Evolutionary conservation across 2,113 vertebrate genomes (phyloP), one percentile per base, ranked within the genome.

Genomic region (Helogale parvula): DNA sequence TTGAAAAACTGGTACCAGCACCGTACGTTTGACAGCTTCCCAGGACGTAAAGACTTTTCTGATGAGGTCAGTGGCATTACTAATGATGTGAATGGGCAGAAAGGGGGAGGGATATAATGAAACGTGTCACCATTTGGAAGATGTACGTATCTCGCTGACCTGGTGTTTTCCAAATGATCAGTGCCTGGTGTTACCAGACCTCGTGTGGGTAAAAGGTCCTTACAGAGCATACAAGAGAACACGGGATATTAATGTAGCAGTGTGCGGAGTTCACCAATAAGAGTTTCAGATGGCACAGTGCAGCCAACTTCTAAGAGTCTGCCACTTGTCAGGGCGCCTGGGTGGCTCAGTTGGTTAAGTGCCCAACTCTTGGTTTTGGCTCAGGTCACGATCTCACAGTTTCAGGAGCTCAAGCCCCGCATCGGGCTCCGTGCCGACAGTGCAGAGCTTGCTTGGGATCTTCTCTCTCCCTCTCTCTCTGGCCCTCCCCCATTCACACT

Each of bases 11-110:
- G 84, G 31, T 54, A n/a, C 35, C n/a, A 65, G 27, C 33, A 4
- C 82, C 54, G 29, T 54, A 60, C 93, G 47, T 76, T 69, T 88
- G 85, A 81, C 86, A 94, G 88, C 88, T 57, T 88, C 77, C 54
- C 38, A 33, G 3, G 9, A 71, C 25, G 21, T 11, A n/a, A 52
- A 85, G 45, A 19, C n/a, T 41, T 83, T 74, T 54, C 84, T 57
- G 35, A 65, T 66, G 41, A 47, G 38, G 79, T 65, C 23, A 4
- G 50, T 90, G 84, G 63, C 41, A 7, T 82, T 25, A 3, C 35
- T 54, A 29, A 38, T 54, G 65, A 77, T 57, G 23, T 23, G 84
- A 23, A 65, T 33, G 29, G 52, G 21, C 52, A 38, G 27, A 41
- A 57, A 35, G 2, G 13, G 15, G 33, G 7, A 50, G 19, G 25